Percentiles rank a stretch among this genome's conserved stretches.
These are phyloP conservation scores for Caenorhabditis drosophilae DNA, from an alignment of 2,888 invertebrate species.

Conservation along the genomic window DNA sequence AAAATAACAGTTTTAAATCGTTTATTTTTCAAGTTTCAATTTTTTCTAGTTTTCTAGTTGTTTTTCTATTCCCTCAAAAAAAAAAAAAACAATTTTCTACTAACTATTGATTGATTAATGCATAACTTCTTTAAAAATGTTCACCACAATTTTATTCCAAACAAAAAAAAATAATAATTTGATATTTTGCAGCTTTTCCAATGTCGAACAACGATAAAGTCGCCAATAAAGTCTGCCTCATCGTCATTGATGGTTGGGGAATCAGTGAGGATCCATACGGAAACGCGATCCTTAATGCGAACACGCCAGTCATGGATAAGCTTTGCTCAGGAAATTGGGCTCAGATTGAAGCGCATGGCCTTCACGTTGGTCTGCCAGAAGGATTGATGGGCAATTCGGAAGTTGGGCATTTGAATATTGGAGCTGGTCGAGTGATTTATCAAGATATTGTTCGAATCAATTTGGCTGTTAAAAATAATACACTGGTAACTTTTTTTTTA, in stretches of 20 bases:
- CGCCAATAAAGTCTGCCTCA: constrained; percentile 69
- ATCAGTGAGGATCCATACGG: constrained; percentile 69
- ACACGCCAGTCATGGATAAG: constrained; percentile 71
- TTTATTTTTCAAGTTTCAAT: background rate
- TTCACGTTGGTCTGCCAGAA: constrained; percentile 71
- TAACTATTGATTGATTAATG: background rate
- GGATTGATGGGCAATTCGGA: constrained; percentile 72
- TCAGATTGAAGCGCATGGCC: constrained; percentile 70
- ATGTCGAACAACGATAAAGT: constrained; percentile 58
- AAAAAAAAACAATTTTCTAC: background rate
- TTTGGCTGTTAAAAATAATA: constrained; percentile 66
- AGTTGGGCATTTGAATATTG: constrained; percentile 72
- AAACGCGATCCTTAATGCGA: constrained; percentile 71
- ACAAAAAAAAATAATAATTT: background rate
- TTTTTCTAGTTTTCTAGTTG: background rate
- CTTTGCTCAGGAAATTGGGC: constrained; percentile 68
- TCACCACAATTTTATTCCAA: too few relatives aligned
- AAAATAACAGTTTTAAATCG: too few relatives aligned
- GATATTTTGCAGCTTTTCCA: background rate
- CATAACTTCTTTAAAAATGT: background rate
- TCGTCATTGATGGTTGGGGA: constrained; percentile 72
- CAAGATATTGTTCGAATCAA: constrained; percentile 72
- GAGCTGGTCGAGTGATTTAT: constrained; percentile 71
- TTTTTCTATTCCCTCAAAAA: too few relatives aligned
- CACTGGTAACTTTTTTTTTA: constrained; percentile 28